Conservation (phyloP, 2,113 vertebrate species). For the Hippopotamus amphibius region DNA sequence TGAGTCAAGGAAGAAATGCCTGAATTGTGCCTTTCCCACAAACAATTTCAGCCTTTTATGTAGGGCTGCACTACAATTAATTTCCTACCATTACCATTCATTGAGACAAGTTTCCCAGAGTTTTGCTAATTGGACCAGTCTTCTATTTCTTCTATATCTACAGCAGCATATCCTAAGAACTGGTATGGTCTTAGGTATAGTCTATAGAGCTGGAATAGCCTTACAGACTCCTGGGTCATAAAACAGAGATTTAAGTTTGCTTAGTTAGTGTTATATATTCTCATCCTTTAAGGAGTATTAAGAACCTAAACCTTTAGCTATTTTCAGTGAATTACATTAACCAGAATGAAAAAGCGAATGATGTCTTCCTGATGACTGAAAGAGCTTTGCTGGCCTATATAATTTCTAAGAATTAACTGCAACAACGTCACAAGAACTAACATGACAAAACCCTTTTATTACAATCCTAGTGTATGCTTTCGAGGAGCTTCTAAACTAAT, state of each 20-base stretch:
- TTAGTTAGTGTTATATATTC: neutral
- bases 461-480: neutral
- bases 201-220: neutral
- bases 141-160: neutral
- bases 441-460: neutral
- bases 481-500: too few species aligned
- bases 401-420: neutral
- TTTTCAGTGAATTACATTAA: neutral
- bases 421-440: neutral
- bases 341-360: neutral
- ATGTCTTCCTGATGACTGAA: neutral
- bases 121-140: neutral
- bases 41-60: neutral
- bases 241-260: neutral
- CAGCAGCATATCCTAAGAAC: neutral
- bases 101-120: neutral
- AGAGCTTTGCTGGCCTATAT: neutral
- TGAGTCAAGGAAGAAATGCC: conserved; percentile 18
- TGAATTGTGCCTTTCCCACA: conserved; percentile 11
- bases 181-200: neutral
- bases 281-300: neutral
- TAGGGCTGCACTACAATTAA: neutral
- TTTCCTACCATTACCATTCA: neutral
- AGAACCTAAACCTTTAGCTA: neutral
- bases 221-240: neutral